Conservation (phyloP, 2,888 invertebrate genomes). For the Apodemia duryi region DNA sequence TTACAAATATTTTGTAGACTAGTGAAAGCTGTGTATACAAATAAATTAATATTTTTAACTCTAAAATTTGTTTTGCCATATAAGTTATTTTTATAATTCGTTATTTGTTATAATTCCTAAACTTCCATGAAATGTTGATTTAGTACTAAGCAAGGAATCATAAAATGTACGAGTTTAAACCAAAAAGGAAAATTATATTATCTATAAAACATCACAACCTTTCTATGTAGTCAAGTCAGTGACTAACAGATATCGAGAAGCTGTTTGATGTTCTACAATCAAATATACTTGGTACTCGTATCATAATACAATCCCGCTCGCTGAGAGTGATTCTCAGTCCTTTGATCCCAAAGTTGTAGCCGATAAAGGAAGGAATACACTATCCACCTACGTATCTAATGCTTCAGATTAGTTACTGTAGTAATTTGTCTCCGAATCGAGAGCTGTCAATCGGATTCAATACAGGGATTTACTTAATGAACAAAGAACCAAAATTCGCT, state of each 20-base stretch:
- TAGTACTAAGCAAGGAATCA: too few species aligned
- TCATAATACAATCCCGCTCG: slow-evolving; percentile 17
- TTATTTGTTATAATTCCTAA: background rate
- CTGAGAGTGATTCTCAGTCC: slow-evolving; percentile 11
- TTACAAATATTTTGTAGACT: too few species aligned
- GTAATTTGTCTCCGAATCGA: background rate
- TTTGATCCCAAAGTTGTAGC: slow-evolving; percentile 14
- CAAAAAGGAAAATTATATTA: background rate
- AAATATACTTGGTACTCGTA: slow-evolving; percentile 14
- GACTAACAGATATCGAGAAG: slow-evolving; percentile 7
- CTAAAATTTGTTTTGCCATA: too few species aligned
- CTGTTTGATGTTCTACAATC: slow-evolving; percentile 9
- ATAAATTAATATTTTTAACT: too few species aligned
- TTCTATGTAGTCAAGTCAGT: background rate
- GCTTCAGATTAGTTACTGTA: background rate
- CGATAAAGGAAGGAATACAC: slow-evolving; percentile 3
- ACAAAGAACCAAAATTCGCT: background rate
- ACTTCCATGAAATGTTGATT: background rate
- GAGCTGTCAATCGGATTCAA: background rate
- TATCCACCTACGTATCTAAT: background rate
- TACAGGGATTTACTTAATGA: background rate
- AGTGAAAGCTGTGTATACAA: too few species aligned
- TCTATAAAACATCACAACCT: background rate
- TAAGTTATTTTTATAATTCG: too few species aligned
- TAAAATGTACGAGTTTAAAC: background rate